Evolutionary conservation across 2,888 invertebrate genomes (phyloP).

Genomic region (Ectemnius continuus): DNA sequence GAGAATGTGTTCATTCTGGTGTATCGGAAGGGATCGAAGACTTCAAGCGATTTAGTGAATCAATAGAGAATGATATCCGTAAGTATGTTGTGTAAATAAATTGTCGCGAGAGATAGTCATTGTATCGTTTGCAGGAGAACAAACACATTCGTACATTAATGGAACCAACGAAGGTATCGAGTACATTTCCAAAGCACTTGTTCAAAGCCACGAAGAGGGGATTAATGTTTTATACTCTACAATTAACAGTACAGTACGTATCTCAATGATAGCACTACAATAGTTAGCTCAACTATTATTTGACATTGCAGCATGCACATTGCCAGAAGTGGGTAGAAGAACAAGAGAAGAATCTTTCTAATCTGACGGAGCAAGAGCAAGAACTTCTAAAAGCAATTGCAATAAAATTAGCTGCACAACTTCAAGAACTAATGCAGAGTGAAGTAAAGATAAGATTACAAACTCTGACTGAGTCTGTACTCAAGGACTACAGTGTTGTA

Average conservation of each 20-base stretch:
- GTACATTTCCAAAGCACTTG: conserved; percentile 63
- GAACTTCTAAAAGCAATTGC: conserved; percentile 58
- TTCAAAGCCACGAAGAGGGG: conserved; percentile 15
- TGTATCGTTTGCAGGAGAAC: conserved; percentile 48
- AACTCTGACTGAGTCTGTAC: conserved; percentile 53
- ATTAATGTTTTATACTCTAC: not conserved
- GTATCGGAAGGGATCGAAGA: conserved; percentile 63
- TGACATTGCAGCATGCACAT: conserved; percentile 57
- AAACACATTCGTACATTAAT: conserved; percentile 46
- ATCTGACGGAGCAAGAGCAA: conserved; percentile 59
- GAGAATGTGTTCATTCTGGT: conserved; percentile 66
- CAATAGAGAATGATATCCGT: conserved; percentile 59
- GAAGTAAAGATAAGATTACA: conserved; percentile 67
- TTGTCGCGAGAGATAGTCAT: not conserved
- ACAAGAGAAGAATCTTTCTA: conserved; percentile 56
- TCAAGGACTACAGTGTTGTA: conserved; percentile 61
- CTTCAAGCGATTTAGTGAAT: conserved; percentile 65
- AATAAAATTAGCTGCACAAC: conserved; percentile 58
- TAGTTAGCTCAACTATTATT: conserved; percentile 17
- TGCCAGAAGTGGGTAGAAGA: conserved; percentile 63
- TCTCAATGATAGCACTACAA: not conserved
- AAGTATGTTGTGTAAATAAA: conserved; percentile 8
- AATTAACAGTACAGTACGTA: not conserved
- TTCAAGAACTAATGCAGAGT: conserved; percentile 63
- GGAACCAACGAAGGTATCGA: conserved; percentile 61